Evolutionary conservation across 1,140 invertebrate species (phyloP).

Genomic region (Maconellicoccus hirsutus): DNA sequence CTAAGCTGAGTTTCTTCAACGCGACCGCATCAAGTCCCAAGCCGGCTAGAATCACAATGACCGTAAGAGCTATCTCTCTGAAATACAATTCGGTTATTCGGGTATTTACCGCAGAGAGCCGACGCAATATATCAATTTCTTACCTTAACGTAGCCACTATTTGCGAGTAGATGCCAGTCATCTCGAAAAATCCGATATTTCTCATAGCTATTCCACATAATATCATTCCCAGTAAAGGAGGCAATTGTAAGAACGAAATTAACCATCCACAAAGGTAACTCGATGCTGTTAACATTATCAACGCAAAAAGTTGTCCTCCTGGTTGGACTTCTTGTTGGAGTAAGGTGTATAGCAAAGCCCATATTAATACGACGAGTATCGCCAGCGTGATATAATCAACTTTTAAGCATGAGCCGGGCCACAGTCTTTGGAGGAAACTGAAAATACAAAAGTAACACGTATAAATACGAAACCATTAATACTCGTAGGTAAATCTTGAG

Average conservation of each 20-base stretch:
- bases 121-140: background rate
- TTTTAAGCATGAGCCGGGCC: background rate
- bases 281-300: background rate
- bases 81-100: no score
- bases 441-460: no score
- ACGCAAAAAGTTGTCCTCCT: background rate
- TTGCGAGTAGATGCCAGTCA: slow-evolving; percentile 26
- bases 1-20: slow-evolving; percentile 43
- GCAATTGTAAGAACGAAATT: slow-evolving; percentile 25
- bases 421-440: background rate
- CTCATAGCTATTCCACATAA: slow-evolving; percentile 30
- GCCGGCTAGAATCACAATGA: slow-evolving; percentile 63
- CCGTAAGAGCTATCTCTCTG: slow-evolving; percentile 51
- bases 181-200: slow-evolving; percentile 30
- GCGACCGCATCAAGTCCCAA: slow-evolving; percentile 53
- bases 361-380: background rate
- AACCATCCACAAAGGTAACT: background rate
- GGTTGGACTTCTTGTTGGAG: background rate
- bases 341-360: background rate
- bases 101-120: no score
- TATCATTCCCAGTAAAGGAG: slow-evolving; percentile 32
- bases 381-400: background rate
- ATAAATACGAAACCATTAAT: no score
- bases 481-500: no score
- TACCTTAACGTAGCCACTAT: slow-evolving; percentile 30